phyloP scores from a whole-genome alignment of 2,888 invertebrate genomes.

The Spialia ferax region DNA sequence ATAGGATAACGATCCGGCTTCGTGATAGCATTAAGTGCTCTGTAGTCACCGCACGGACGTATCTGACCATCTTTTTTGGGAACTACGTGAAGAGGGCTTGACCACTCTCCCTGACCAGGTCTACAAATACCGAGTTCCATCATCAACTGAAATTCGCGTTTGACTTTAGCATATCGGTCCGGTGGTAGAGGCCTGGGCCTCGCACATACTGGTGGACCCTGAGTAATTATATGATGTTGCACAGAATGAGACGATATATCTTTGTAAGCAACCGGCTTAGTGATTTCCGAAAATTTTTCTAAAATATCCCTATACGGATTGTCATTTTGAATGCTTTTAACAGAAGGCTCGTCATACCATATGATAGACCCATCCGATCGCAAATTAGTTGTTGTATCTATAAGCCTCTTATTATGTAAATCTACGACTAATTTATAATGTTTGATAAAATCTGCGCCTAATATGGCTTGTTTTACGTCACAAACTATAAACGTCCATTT shows the following conservation, averaged over 20 bases:
- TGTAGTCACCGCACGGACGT: too few species aligned
- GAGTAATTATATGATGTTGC: too few species aligned
- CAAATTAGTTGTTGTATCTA: not conserved
- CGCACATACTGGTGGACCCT: too few species aligned
- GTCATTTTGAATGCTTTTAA: conserved; percentile 43
- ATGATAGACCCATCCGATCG: conserved; percentile 36
- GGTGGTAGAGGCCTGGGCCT: too few species aligned
- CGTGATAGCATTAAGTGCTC: too few species aligned
- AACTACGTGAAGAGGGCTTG: too few species aligned
- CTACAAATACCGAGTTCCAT: too few species aligned
- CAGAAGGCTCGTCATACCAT: conserved; percentile 1
- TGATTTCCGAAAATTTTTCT: not conserved
- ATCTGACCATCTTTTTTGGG: too few species aligned
- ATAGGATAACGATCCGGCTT: too few species aligned
- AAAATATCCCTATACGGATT: conserved; percentile 45
- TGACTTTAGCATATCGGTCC: too few species aligned
- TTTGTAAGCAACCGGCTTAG: conserved; percentile 32
- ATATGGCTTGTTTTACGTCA: not conserved
- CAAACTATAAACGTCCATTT: not conserved
- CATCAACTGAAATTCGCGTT: too few species aligned
- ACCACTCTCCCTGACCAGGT: too few species aligned
- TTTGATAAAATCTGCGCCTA: not conserved
- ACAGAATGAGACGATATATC: not conserved
- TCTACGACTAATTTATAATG: not conserved
- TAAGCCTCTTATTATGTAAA: not conserved